Evolutionary conservation across 2,888 invertebrate species (phyloP).

Genomic region (Meghimatium bilineatum): DNA sequence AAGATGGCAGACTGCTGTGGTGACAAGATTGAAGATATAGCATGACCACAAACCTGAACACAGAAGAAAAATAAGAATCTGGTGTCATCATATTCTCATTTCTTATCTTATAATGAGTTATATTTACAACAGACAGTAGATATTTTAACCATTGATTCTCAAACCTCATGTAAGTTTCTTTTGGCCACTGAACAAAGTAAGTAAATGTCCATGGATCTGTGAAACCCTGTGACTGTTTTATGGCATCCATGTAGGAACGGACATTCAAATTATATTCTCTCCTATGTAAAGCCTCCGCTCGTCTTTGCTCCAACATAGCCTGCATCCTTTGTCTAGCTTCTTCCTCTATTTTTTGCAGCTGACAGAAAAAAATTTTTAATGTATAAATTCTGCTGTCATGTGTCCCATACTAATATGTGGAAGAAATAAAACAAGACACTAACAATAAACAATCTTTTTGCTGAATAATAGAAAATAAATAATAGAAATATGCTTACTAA

Average conservation of each 20-base stretch:
- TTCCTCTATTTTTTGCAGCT: slow-evolving; percentile 67
- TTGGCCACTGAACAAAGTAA: slow-evolving; percentile 72
- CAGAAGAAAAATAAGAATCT: too few relatives aligned
- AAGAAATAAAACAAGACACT: too few relatives aligned
- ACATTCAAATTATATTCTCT: slow-evolving; percentile 70
- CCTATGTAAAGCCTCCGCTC: slow-evolving; percentile 59
- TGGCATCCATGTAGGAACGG: slow-evolving; percentile 61
- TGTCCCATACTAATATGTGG: too few relatives aligned
- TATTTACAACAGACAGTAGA: background rate
- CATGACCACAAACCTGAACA: too few relatives aligned
- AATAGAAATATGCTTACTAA: too few relatives aligned
- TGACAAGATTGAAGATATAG: too few relatives aligned
- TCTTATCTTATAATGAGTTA: too few relatives aligned
- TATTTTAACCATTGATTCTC: background rate
- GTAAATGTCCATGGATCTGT: slow-evolving; percentile 73
- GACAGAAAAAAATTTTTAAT: background rate
- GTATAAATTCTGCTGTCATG: background rate
- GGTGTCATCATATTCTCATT: too few relatives aligned
- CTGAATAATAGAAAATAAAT: too few relatives aligned
- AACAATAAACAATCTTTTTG: too few relatives aligned
- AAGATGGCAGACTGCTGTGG: too few relatives aligned
- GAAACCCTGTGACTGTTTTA: slow-evolving; percentile 68
- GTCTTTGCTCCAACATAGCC: slow-evolving; percentile 62
- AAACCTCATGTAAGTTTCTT: slow-evolving; percentile 71
- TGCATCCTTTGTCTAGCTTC: slow-evolving; percentile 64